Evolutionary conservation across 2,888 invertebrate species (phyloP).

Genomic region (Dyspetes luteomarginatus): DNA sequence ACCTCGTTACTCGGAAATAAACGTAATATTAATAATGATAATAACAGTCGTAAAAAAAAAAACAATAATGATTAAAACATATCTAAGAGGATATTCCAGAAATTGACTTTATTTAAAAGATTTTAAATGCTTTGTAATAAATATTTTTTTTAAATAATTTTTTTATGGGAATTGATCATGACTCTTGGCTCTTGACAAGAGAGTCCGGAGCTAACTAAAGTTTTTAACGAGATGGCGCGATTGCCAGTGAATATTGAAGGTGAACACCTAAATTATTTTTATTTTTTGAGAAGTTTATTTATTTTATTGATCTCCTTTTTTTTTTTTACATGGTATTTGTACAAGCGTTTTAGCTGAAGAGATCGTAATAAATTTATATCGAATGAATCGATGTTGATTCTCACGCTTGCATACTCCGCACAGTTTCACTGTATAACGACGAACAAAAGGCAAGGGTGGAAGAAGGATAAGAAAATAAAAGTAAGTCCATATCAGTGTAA

Average conservation of each 20-base stretch:
- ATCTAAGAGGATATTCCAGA: conserved; percentile 38
- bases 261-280: background rate
- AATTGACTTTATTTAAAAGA: conserved; percentile 6
- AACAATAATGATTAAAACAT: conserved; percentile 19
- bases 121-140: background rate
- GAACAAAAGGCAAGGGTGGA: background rate
- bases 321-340: background rate
- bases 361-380: conserved; percentile 10
- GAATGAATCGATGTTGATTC: conserved; percentile 17
- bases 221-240: background rate
- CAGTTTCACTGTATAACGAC: conserved; percentile 67
- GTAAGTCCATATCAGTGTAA: conserved; percentile 77
- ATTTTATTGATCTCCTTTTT: conserved; percentile 10
- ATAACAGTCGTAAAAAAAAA: conserved; percentile 21
- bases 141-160: no score
- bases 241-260: background rate
- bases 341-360: conserved; percentile 18
- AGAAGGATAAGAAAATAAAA: conserved; percentile 31
- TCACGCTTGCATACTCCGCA: conserved; percentile 63
- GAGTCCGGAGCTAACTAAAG: conserved; percentile 16
- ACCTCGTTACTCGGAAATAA: conserved; percentile 53
- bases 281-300: background rate
- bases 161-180: conserved; percentile 46
- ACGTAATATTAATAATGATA: conserved; percentile 28
- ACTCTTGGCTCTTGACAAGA: background rate